These are phyloP conservation scores for Reticulitermes lucifugus DNA, from an alignment of 2,888 invertebrate genomes.

Conservation along the genomic window DNA sequence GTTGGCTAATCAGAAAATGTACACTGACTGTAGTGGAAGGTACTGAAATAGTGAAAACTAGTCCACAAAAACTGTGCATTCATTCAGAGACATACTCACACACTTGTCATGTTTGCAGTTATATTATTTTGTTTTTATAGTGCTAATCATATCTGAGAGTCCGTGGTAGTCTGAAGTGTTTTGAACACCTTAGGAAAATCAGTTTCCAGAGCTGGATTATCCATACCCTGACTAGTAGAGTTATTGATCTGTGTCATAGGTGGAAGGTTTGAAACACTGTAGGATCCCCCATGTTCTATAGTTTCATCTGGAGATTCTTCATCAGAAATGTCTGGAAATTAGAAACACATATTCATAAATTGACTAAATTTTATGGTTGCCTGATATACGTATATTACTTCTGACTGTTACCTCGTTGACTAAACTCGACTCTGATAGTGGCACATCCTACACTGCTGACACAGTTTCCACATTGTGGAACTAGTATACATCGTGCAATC, in stretches of 20 bases:
- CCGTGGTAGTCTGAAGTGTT: constrained; percentile 65
- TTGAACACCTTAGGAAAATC: constrained; percentile 73
- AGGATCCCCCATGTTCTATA: constrained; percentile 38
- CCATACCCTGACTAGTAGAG: constrained; percentile 65
- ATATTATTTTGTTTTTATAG: not conserved
- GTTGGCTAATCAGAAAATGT: not conserved
- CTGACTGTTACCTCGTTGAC: too few relatives aligned
- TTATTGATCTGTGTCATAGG: constrained; percentile 3
- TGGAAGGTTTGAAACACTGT: constrained; percentile 43
- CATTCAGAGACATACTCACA: not conserved
- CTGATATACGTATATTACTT: too few relatives aligned
- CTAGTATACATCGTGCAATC: too few relatives aligned
- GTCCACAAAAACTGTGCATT: not conserved
- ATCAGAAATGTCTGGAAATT: constrained; percentile 51
- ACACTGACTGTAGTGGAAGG: not conserved
- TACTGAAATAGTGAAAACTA: not conserved
- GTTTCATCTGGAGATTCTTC: constrained; percentile 54
- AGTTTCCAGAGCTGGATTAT: constrained; percentile 71
- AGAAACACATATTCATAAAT: not conserved
- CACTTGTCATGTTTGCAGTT: not conserved
- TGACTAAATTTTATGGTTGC: too few relatives aligned
- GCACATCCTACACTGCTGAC: too few relatives aligned
- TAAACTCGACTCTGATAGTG: too few relatives aligned
- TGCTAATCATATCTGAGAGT: constrained; percentile 6
- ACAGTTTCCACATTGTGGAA: too few relatives aligned